These are phyloP conservation scores for Stenurella melanura DNA, from an alignment of 2,888 invertebrate species.

Conservation along the genomic window DNA sequence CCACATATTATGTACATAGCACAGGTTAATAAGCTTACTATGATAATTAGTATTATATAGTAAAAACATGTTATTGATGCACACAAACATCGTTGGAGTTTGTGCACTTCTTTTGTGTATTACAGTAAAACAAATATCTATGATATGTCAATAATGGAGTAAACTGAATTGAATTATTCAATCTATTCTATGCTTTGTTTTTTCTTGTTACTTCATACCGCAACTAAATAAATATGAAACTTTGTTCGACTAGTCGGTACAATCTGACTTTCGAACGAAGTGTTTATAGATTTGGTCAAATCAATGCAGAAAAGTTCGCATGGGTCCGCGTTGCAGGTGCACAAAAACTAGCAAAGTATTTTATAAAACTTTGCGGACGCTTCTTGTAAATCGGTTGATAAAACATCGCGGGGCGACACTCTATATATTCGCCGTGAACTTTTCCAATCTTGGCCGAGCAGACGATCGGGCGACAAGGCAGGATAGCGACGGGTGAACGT, in stretches of 20 bases:
- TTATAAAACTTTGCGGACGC: constrained; percentile 10
- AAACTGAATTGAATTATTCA: too few species aligned
- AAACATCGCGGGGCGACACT: constrained; percentile 18
- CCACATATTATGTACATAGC: too few species aligned
- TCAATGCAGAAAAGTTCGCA: neutral
- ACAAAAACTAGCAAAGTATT: constrained; percentile 4
- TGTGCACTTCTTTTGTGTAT: too few species aligned
- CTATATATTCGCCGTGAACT: constrained; percentile 63
- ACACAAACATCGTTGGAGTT: too few species aligned
- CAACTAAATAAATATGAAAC: too few species aligned
- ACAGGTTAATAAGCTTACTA: too few species aligned
- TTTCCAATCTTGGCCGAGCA: constrained; percentile 69
- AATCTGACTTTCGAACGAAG: neutral
- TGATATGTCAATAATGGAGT: too few species aligned
- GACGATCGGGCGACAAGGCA: constrained; percentile 64
- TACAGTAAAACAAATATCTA: too few species aligned
- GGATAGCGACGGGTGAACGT: constrained; percentile 69
- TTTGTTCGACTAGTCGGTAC: neutral
- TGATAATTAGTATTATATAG: too few species aligned
- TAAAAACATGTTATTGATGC: too few species aligned
- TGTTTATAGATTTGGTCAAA: neutral
- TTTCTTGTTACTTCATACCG: too few species aligned
- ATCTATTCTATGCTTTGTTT: too few species aligned
- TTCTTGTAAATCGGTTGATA: constrained; percentile 28
- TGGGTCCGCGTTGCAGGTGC: neutral